Conservation (phyloP, 2,113 vertebrate species). For the Euleptes europaea region DNA sequence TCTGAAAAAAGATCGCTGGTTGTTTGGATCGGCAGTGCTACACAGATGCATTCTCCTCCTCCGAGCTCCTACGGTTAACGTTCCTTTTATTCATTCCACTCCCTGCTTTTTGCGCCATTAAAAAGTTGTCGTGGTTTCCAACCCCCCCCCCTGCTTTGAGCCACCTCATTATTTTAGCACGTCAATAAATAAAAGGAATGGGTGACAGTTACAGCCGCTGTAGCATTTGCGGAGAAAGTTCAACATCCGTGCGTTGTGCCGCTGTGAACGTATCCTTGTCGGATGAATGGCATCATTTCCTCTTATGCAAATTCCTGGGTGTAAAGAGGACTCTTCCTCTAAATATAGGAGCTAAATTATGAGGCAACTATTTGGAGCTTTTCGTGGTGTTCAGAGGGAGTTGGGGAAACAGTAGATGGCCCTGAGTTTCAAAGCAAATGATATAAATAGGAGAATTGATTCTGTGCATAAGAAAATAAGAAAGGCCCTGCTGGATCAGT, state of each 20-base stretch:
- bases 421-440: neutral
- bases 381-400: neutral
- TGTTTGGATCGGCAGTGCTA: neutral
- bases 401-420: neutral
- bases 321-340: neutral
- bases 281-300: neutral
- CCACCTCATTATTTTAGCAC: neutral
- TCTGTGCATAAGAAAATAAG: too few relatives aligned
- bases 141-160: neutral
- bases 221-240: slow-evolving; percentile 9
- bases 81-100: slow-evolving; percentile 2
- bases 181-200: neutral
- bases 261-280: neutral
- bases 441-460: neutral
- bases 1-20: neutral
- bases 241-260: neutral
- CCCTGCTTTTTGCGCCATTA: neutral
- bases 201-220: neutral
- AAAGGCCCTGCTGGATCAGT: too few relatives aligned
- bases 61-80: neutral
- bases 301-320: neutral
- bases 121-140: neutral
- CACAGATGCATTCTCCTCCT: neutral
- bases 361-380: slow-evolving; percentile 5
- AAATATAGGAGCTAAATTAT: neutral